Conservation (phyloP, 2,113 vertebrate genomes). For the Ceuthmochares aereus region DNA sequence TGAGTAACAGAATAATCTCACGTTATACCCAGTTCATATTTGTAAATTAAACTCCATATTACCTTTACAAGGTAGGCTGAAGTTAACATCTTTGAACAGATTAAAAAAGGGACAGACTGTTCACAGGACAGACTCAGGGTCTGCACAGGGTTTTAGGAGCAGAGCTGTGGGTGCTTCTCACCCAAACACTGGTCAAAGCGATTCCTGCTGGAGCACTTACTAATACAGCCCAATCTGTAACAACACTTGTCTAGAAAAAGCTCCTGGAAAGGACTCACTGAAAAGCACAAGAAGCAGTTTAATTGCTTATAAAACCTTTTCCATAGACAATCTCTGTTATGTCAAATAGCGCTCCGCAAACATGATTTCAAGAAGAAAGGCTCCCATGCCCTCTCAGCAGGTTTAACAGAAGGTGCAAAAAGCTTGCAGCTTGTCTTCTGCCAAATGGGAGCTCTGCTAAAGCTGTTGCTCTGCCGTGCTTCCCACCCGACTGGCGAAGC, state of each 20-base stretch:
- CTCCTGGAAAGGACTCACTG: neutral
- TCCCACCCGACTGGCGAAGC: neutral
- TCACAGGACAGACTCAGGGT: neutral
- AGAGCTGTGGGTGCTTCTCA: neutral
- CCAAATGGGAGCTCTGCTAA: neutral
- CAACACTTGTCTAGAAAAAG: neutral
- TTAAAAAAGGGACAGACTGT: neutral
- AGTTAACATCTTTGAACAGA: neutral
- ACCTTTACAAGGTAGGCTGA: neutral
- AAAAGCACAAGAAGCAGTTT: neutral
- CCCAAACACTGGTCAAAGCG: neutral
- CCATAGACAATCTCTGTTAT: neutral
- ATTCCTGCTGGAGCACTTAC: neutral
- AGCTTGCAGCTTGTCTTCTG: neutral
- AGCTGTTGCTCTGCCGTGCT: neutral
- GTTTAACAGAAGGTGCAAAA: neutral
- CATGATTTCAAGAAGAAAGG: neutral
- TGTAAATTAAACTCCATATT: neutral
- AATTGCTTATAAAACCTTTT: neutral
- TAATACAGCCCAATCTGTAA: neutral
- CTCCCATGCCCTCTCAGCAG: neutral
- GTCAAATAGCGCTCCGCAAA: neutral
- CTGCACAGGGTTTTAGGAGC: accelerated
- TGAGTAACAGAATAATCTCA: neutral
- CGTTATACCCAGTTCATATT: neutral